phyloP scores from a whole-genome alignment of 2,888 invertebrate genomes.

The Caenorhabditis sulstoni region DNA sequence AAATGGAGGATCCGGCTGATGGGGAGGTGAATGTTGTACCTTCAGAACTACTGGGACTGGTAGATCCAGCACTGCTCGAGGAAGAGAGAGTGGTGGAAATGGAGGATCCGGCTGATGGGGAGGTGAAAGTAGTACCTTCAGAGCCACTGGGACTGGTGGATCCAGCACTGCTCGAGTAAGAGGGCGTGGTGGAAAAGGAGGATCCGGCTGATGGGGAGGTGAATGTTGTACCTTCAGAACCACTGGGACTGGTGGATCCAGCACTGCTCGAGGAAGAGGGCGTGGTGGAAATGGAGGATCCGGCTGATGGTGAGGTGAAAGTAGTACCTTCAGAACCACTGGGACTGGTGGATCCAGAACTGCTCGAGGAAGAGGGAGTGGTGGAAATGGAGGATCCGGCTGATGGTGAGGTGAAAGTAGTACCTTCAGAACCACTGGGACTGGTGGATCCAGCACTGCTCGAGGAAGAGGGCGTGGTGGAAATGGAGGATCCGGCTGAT shows the following conservation, averaged over 20 bases:
- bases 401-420: not conserved
- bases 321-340: conserved; percentile 3
- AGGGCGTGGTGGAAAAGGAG: not conserved
- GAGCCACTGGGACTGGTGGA: not conserved
- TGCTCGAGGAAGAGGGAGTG: not conserved
- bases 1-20: not conserved
- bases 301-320: not conserved
- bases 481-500: not conserved
- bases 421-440: conserved; percentile 1
- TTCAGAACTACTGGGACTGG: not conserved
- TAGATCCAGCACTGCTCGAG: not conserved
- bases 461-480: not conserved
- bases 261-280: not conserved
- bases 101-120: not conserved
- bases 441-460: not conserved
- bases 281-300: not conserved
- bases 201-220: not conserved
- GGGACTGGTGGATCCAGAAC: not conserved
- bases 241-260: not conserved
- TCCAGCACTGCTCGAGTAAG: not conserved
- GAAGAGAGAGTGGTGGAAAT: not conserved
- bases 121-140: not conserved
- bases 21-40: not conserved
- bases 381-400: not conserved
- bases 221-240: not conserved